These are phyloP conservation scores for Lordiphosa stackelbergi DNA, from an alignment of 1,140 invertebrate species.

Conservation along the genomic window DNA sequence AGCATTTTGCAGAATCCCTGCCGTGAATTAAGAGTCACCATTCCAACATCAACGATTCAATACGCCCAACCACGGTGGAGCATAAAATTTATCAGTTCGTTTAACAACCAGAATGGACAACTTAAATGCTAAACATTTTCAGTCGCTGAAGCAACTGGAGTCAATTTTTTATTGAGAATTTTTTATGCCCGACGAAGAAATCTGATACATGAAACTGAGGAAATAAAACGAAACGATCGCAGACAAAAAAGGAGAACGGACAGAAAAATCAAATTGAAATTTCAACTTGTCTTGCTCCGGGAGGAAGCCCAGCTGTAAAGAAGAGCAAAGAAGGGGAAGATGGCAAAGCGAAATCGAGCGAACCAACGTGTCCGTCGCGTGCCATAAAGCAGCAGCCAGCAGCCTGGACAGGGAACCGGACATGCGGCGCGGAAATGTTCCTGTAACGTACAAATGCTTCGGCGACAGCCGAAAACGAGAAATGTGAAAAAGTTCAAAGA, in stretches of 20 bases:
- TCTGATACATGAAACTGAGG: constrained; percentile 49
- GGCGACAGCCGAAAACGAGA: constrained; percentile 51
- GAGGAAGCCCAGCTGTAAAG: constrained; percentile 7
- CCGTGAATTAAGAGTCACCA: constrained; percentile 12
- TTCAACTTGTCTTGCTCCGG: constrained; percentile 14
- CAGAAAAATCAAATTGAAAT: constrained; percentile 50
- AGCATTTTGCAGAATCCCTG: constrained; percentile 13
- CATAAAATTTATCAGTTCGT: constrained; percentile 51
- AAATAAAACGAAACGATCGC: constrained; percentile 55
- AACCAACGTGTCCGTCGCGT: constrained; percentile 3
- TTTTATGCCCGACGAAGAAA: constrained; percentile 33
- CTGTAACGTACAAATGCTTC: constrained; percentile 66
- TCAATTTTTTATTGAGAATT: constrained; percentile 42
- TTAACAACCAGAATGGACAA: constrained; percentile 25
- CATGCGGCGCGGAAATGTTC: constrained; percentile 72
- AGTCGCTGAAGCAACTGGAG: constrained; percentile 31
- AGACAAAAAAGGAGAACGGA: neutral
- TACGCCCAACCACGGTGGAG: constrained; percentile 11
- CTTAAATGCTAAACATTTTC: constrained; percentile 40
- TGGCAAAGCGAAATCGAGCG: constrained; percentile 53
- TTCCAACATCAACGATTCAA: constrained; percentile 6
- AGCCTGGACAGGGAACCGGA: constrained; percentile 57
- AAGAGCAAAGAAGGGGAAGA: constrained; percentile 2
- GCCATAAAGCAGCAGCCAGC: constrained; percentile 28
- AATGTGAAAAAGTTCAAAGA: constrained; percentile 73